Conservation (phyloP, 2,113 vertebrate genomes). For the Cheilinus undulatus region DNA sequence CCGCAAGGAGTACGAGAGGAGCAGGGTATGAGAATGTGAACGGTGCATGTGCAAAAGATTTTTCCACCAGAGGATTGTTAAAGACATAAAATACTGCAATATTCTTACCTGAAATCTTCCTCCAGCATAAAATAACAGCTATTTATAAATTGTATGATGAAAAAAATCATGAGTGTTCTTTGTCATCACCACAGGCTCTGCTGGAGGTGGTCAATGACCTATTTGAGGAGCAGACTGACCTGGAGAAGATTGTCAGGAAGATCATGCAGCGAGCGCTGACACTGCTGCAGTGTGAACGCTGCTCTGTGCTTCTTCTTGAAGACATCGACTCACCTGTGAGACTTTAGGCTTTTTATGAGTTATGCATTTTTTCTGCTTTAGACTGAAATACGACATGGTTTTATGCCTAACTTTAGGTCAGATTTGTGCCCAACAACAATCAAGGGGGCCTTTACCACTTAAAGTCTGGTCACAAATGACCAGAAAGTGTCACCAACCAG, state of each 20-base stretch:
- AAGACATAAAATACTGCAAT: neutral
- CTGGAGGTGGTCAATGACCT: conserved; percentile 86
- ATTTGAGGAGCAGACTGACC: conserved; percentile 86
- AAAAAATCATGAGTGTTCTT: too few relatives aligned
- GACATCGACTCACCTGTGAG: conserved; percentile 86
- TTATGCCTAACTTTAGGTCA: too few relatives aligned
- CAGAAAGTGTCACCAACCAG: too few relatives aligned
- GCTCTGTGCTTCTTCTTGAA: conserved; percentile 86
- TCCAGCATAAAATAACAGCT: neutral
- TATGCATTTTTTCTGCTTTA: neutral
- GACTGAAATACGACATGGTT: too few relatives aligned
- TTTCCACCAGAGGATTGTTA: neutral
- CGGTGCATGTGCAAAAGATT: conserved; percentile 7
- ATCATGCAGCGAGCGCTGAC: conserved; percentile 87
- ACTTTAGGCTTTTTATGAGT: neutral
- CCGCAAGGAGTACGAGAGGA: conserved; percentile 85
- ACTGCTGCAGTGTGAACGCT: conserved; percentile 85
- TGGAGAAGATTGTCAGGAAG: conserved; percentile 88
- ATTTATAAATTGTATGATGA: too few relatives aligned
- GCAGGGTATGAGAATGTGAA: conserved; percentile 73
- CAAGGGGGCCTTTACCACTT: too few relatives aligned
- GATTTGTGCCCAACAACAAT: too few relatives aligned
- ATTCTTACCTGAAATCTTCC: neutral
- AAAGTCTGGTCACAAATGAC: too few relatives aligned
- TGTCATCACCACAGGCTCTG: conserved; percentile 70